A percentile compares a stretch with the other conserved stretches of the same genome.
phyloP scores from a whole-genome alignment of 2,888 invertebrate genomes.

The Acanthosepion esculentum region DNA sequence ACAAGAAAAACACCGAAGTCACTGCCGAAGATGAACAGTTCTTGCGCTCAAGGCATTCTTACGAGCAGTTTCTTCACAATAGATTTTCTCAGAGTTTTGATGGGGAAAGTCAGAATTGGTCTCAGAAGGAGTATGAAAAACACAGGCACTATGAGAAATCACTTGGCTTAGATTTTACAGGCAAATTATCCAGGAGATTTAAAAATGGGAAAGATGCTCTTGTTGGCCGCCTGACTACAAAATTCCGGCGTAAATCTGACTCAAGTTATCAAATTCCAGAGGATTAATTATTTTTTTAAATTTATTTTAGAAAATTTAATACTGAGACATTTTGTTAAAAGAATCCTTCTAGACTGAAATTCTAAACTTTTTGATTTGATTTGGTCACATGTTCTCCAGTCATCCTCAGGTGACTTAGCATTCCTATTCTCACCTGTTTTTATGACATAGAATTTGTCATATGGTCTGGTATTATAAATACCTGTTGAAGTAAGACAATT shows the following conservation, averaged over 20 bases:
- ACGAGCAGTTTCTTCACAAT: background rate
- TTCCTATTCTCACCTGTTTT: background rate
- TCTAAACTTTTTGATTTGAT: background rate
- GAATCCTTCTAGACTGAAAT: background rate
- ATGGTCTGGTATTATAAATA: background rate
- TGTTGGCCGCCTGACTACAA: slow-evolving; percentile 3
- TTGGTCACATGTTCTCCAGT: background rate
- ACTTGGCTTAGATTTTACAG: background rate
- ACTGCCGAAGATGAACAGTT: slow-evolving; percentile 25
- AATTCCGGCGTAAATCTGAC: slow-evolving; percentile 36
- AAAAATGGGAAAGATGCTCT: slow-evolving; percentile 24
- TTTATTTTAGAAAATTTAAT: background rate
- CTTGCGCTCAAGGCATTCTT: slow-evolving; percentile 34
- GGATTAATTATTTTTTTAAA: background rate
- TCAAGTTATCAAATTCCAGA: background rate
- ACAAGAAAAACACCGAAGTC: slow-evolving; percentile 19
- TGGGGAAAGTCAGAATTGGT: background rate
- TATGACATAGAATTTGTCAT: background rate
- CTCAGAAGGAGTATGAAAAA: background rate
- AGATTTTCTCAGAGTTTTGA: background rate
- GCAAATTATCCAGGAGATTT: background rate
- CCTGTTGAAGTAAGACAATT: background rate
- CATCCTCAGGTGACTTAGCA: background rate
- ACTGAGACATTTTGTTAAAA: background rate
- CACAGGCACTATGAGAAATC: background rate